Evolutionary conservation across 2,113 vertebrate genomes (phyloP).

Genomic region (Elephantulus edwardii): DNA sequence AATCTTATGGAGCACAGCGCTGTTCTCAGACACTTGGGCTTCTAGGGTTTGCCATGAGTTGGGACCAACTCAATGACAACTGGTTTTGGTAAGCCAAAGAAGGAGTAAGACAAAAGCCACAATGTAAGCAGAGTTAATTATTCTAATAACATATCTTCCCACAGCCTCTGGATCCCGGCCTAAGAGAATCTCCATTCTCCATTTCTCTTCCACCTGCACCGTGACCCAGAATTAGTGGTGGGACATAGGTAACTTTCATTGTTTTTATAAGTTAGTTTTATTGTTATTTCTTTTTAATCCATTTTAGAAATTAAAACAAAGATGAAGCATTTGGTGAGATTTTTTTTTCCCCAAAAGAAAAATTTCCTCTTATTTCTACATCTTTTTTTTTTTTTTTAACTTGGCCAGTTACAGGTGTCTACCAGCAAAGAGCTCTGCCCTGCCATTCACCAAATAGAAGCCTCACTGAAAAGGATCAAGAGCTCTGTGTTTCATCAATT

Average conservation of each 20-base stretch:
- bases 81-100: background rate
- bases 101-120: background rate
- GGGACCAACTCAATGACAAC: background rate
- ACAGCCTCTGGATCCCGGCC: background rate
- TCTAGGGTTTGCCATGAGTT: background rate
- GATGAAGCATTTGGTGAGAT: slow-evolving; percentile 36
- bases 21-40: background rate
- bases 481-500: slow-evolving; percentile 92
- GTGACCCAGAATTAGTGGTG: background rate
- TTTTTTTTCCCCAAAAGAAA: slow-evolving; percentile 52
- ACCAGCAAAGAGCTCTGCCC: slow-evolving; percentile 75
- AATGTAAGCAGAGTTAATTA: background rate
- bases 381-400: slow-evolving; percentile 26
- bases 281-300: background rate
- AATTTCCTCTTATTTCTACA: slow-evolving; percentile 57
- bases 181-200: background rate
- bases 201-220: background rate
- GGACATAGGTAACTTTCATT: background rate
- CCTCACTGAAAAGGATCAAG: slow-evolving; percentile 89
- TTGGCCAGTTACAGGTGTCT: slow-evolving; percentile 88
- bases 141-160: background rate
- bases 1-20: background rate
- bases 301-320: slow-evolving; percentile 36
- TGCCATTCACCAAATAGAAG: slow-evolving; percentile 85
- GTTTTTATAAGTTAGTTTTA: background rate